Evolutionary conservation across 2,113 vertebrate genomes (phyloP).

Genomic region (Eudyptes chrysolophus): DNA sequence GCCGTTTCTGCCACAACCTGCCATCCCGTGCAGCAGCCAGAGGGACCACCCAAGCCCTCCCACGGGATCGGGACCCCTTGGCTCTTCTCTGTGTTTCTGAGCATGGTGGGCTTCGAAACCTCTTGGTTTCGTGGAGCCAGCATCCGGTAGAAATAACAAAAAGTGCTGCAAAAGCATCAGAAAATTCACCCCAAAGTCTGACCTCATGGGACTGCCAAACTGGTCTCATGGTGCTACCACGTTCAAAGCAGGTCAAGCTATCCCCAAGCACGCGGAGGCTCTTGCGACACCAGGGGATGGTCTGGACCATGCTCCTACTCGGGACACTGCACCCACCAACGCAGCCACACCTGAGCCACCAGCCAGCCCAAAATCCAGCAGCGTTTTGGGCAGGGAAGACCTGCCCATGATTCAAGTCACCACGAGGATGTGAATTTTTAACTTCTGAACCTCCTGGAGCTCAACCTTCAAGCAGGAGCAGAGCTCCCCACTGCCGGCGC

Average conservation of each 20-base stretch:
- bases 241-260: neutral
- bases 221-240: accelerated
- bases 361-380: neutral
- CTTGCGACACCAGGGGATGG: neutral
- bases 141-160: neutral
- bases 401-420: neutral
- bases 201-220: neutral
- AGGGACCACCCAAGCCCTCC: neutral
- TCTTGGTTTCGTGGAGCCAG: neutral
- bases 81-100: neutral
- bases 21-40: neutral
- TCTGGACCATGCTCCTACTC: neutral
- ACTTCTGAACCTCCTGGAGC: neutral
- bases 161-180: neutral
- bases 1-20: neutral
- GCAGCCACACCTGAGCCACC: accelerated
- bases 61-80: neutral
- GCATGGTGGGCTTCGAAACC: neutral
- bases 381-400: neutral
- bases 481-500: neutral
- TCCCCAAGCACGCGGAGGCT: accelerated
- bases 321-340: accelerated
- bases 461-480: neutral
- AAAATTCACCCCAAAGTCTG: neutral
- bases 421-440: neutral